Base-by-base conservation (phyloP, 2,797 vertebrate species). In the Cyprinella venusta region DNA sequence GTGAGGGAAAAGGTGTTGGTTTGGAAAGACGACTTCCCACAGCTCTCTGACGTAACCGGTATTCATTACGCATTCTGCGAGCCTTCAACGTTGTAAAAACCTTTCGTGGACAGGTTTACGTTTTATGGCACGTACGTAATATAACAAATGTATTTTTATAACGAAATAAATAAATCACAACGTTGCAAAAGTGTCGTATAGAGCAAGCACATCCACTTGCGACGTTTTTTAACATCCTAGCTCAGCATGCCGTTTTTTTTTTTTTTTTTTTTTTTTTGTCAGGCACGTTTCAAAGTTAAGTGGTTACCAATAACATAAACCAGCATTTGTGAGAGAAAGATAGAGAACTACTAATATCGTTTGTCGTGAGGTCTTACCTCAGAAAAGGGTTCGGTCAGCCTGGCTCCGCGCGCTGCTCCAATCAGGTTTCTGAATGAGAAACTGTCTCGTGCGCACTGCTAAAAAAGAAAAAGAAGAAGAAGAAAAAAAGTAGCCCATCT, bases 31-130 rank as follows among this genome's bases (percentile, higher is more conserved):
- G 67, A 79, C 83, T 79, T 67, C 70, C 69, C 76, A 68, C 61
- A 30, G 76, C 76, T 76, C 45, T 69, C 64, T 86, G 85, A 86
- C 85, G 85, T 86, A 76, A 45, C 50, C 75, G 21, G 42, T 48
- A 48, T 76, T 36, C 75, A 63, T 83, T 78, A 83, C 82, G 82
- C 63, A 61, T 77, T 69, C 65, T 9, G 24, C 80, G 33, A 63
- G 70, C 15, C 45, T 75, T 33, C 59, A 19, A 77, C 76, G 38
- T 21, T 64, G 75, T 61, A 42, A 59, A 40, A 5, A 36, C 71
- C 10, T 36, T 48, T 48, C 45, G 45, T 48, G 5, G 24, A 5
- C 0, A 50, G 26, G 16, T 9, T 54, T 36, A 16, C 2, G 50
- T 15, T 54, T 33, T 54, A 54, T n/a, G 26, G 19, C 8, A 36